These are phyloP conservation scores for Bergia sp. DNA, from an alignment of 92 coral and sea anemone genomes.

Conservation along the genomic window DNA sequence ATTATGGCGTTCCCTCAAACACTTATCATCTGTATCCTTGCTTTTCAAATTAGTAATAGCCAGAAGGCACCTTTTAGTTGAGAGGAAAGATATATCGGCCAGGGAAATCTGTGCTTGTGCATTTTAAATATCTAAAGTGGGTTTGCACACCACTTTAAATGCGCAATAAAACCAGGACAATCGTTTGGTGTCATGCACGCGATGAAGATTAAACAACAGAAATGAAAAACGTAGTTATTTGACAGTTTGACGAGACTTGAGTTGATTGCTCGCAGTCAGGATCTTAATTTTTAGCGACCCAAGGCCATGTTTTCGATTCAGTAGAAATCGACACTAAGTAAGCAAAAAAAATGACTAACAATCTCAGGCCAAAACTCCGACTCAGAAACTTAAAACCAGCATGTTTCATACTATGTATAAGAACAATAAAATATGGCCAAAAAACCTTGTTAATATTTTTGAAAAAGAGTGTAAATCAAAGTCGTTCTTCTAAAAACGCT, in stretches of 20 bases:
- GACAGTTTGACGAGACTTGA: background rate
- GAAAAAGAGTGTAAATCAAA: no score
- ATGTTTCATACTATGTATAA: background rate
- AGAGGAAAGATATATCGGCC: background rate
- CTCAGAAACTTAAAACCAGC: background rate
- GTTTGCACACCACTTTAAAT: background rate
- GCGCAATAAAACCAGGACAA: background rate
- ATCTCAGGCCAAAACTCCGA: background rate
- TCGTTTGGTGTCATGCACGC: background rate
- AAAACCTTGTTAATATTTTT: no score
- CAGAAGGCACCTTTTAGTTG: no score
- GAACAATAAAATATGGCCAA: no score
- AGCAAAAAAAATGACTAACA: no score
- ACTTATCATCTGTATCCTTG: no score
- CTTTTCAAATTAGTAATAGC: no score
- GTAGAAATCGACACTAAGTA: background rate
- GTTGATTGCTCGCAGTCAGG: background rate
- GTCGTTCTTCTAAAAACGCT: background rate
- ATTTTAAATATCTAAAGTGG: background rate
- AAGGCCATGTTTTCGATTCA: background rate
- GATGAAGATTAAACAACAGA: background rate
- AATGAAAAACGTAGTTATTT: background rate
- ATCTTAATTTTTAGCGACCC: background rate
- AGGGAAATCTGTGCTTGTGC: background rate
- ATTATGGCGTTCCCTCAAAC: no score